Evolutionary conservation across 2,113 vertebrate genomes (phyloP).

Genomic region (Nyctereutes procyonoides): DNA sequence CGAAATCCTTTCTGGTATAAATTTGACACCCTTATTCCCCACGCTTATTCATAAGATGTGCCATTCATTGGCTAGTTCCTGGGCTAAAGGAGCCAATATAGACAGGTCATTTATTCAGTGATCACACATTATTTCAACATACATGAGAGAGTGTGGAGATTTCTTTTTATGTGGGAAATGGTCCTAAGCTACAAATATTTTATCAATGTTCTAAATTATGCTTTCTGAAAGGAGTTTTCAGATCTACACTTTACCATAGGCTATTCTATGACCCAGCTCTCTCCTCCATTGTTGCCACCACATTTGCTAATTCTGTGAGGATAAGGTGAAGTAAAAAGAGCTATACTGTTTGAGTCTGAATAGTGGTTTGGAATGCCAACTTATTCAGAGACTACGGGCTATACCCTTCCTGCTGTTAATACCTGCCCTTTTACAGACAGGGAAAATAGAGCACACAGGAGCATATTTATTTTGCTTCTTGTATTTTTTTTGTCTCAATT

Average conservation of each 20-base stretch:
- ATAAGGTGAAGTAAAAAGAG: not conserved
- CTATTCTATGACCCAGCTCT: not conserved
- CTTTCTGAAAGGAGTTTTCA: not conserved
- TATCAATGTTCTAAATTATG: not conserved
- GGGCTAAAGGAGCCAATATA: not conserved
- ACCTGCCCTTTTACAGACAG: not conserved
- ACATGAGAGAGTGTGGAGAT: not conserved
- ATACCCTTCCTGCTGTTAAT: not conserved
- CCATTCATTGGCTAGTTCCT: not conserved
- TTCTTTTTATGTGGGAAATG: not conserved
- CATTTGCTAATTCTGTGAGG: not conserved
- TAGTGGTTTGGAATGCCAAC: not conserved
- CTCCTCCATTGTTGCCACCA: not conserved
- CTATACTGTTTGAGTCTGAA: not conserved
- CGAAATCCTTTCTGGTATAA: not conserved
- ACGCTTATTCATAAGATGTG: not conserved
- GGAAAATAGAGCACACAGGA: not conserved
- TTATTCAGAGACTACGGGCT: not conserved
- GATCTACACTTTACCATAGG: too few species aligned
- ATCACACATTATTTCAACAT: not conserved
- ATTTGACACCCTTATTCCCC: not conserved
- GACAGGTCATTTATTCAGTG: not conserved
- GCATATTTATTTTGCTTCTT: not conserved
- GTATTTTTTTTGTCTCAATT: not conserved
- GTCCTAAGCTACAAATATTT: not conserved